These are phyloP conservation scores for Calcarius lapponicus DNA, from an alignment of 2,797 vertebrate genomes.

Conservation along the genomic window DNA sequence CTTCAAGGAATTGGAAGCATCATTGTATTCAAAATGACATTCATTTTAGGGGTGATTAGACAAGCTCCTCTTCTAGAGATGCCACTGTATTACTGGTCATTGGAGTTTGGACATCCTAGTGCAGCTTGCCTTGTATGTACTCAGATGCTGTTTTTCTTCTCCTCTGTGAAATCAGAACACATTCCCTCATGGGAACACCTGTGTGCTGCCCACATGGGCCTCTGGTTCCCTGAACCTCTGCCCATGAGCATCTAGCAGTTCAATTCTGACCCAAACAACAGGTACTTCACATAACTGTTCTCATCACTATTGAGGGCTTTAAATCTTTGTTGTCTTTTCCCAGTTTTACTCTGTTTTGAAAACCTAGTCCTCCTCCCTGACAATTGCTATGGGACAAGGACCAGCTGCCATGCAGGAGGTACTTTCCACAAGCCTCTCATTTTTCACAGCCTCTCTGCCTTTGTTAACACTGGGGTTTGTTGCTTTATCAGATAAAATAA, in stretches of 20 bases:
- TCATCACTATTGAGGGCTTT: background rate
- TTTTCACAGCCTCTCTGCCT: background rate
- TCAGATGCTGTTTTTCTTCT: background rate
- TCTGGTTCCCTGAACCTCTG: accelerated
- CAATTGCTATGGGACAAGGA: background rate
- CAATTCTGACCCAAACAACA: background rate
- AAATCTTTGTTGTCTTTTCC: background rate
- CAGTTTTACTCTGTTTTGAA: background rate
- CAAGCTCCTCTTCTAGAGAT: background rate
- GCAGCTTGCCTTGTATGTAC: background rate
- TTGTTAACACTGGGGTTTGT: background rate
- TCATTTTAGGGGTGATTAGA: background rate
- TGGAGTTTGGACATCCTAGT: background rate
- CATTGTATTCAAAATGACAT: accelerated
- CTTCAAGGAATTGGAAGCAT: background rate
- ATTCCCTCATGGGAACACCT: accelerated
- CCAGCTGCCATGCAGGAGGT: background rate
- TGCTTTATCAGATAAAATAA: background rate
- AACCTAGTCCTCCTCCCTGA: background rate
- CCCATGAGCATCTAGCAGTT: background rate
- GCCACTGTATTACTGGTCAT: background rate
- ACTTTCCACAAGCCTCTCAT: background rate
- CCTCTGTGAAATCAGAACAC: background rate
- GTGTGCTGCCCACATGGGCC: accelerated
- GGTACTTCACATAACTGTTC: background rate